These are phyloP conservation scores for Pachymerium ferrugineum DNA, from an alignment of 2,888 invertebrate genomes.

Conservation along the genomic window DNA sequence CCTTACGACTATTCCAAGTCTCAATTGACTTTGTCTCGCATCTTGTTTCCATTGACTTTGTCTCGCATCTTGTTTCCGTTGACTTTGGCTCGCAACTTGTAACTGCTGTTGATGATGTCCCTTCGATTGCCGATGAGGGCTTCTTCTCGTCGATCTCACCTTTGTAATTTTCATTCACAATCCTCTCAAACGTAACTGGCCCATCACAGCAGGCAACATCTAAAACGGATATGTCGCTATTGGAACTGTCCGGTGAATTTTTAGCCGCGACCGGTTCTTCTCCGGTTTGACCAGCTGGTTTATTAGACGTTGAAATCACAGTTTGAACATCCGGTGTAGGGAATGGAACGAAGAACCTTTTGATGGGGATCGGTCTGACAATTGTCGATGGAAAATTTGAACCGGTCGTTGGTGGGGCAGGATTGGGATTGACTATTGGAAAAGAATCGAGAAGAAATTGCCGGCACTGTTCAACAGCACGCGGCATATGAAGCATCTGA, in stretches of 20 bases:
- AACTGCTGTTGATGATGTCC: not conserved
- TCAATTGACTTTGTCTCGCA: not conserved
- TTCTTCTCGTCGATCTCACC: too few relatives aligned
- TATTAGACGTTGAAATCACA: too few relatives aligned
- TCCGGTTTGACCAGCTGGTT: too few relatives aligned
- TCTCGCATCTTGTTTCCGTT: not conserved
- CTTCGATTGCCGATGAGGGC: not conserved
- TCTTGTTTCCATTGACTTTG: not conserved
- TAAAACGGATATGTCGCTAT: constrained; percentile 56
- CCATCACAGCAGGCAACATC: constrained; percentile 91
- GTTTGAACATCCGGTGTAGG: too few relatives aligned
- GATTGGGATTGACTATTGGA: constrained; percentile 45
- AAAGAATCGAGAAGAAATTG: constrained; percentile 41
- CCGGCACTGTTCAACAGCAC: constrained; percentile 57
- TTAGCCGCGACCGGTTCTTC: too few relatives aligned
- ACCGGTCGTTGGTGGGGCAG: constrained; percentile 41
- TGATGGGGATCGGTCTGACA: constrained; percentile 34
- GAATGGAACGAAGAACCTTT: constrained; percentile 32
- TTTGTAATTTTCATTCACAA: constrained; percentile 74
- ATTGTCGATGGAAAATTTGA: too few relatives aligned
- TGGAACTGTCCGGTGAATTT: too few relatives aligned
- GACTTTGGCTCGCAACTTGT: not conserved
- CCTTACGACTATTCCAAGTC: not conserved
- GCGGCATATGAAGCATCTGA: constrained; percentile 67
- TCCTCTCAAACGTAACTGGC: constrained; percentile 77